These are phyloP conservation scores for Argyrosomus regius DNA, from an alignment of 2,797 vertebrate species.

Conservation along the genomic window DNA sequence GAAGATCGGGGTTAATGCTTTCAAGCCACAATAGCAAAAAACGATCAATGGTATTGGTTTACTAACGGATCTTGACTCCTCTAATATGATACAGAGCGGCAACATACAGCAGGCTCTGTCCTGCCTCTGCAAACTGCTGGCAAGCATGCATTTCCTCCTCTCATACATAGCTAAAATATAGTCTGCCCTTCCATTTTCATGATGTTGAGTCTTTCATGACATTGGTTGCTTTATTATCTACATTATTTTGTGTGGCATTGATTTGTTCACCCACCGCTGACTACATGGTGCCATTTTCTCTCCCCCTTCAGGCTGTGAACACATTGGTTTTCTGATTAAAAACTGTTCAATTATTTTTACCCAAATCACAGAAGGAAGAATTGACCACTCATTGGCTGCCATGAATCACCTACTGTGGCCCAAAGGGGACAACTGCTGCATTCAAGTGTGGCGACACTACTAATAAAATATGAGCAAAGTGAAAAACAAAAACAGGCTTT, in stretches of 20 bases:
- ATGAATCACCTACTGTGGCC: conserved; percentile 12
- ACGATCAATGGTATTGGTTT: too few species aligned
- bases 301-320: conserved; percentile 12
- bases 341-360: neutral
- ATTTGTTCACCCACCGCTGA: neutral
- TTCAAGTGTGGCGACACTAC: conserved; percentile 1
- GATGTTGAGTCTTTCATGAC: neutral
- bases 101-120: too few species aligned
- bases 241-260: neutral
- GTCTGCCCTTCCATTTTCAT: too few species aligned
- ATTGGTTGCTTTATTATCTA: neutral
- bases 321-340: conserved; percentile 12
- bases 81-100: too few species aligned
- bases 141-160: neutral
- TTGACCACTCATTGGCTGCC: neutral
- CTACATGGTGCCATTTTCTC: neutral
- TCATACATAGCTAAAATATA: neutral
- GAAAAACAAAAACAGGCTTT: neutral
- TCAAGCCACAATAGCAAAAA: too few species aligned
- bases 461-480: conserved; percentile 16
- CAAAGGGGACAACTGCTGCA: neutral
- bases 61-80: too few species aligned
- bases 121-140: neutral
- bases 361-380: neutral
- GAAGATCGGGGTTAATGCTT: too few species aligned